A percentile compares a stretch with the other conserved stretches of the same genome.
phyloP scores from a whole-genome alignment of 2,797 vertebrate species.

The Crax fasciolata region DNA sequence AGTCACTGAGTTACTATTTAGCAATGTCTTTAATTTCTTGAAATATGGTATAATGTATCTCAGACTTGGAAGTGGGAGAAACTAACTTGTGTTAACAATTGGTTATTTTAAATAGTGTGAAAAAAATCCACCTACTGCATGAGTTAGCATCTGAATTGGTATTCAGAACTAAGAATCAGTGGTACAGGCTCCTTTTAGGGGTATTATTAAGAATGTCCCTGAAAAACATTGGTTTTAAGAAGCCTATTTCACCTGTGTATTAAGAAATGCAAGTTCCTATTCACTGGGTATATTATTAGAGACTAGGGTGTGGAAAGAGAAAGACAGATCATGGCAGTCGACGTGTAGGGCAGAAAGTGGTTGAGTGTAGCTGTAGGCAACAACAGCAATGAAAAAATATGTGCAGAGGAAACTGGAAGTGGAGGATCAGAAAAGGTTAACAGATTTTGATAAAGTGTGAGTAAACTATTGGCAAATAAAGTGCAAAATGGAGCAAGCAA shows the following conservation, averaged over 20 bases:
- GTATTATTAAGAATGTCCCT: background rate
- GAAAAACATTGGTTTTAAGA: conserved; percentile 8
- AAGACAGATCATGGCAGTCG: background rate
- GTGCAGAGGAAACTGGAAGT: background rate
- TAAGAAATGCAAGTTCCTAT: background rate
- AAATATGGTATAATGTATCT: background rate
- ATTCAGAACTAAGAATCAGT: conserved; percentile 18
- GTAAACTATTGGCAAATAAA: conserved; percentile 32
- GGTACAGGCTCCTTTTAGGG: background rate
- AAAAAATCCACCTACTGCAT: conserved; percentile 21
- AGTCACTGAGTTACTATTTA: conserved; percentile 26
- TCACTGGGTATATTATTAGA: background rate
- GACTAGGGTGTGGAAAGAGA: background rate
- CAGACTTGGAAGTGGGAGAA: conserved; percentile 40
- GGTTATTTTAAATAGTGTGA: conserved; percentile 45
- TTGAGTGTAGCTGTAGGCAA: background rate
- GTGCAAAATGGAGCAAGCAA: conserved; percentile 47
- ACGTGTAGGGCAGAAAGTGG: background rate
- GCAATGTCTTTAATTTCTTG: background rate
- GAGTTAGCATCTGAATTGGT: conserved; percentile 37
- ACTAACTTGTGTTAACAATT: conserved; percentile 9
- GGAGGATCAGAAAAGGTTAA: background rate
- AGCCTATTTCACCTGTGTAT: background rate
- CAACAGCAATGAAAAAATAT: background rate
- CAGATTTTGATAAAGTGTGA: background rate